Conservation (phyloP, 2,113 vertebrate genomes). For the Tursiops truncatus region DNA sequence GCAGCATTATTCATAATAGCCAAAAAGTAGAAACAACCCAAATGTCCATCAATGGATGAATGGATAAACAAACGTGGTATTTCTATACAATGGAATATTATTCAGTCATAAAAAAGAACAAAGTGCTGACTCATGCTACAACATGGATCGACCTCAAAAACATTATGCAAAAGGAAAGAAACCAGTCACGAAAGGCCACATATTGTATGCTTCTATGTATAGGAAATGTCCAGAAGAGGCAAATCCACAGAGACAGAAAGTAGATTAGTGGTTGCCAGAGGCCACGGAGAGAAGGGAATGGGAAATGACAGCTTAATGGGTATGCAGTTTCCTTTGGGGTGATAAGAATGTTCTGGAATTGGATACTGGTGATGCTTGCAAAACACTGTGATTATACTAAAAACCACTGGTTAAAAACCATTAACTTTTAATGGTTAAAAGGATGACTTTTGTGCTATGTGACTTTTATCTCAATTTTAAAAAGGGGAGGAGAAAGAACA, state of each 20-base stretch:
- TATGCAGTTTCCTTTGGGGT: background rate
- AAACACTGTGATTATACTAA: background rate
- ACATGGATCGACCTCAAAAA: background rate
- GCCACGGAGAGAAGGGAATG: no score
- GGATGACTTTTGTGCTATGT: background rate
- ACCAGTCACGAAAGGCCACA: background rate
- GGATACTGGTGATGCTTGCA: background rate
- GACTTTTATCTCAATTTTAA: background rate
- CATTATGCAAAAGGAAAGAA: background rate
- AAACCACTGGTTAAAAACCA: background rate
- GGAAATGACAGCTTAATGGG: background rate
- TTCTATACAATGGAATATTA: background rate
- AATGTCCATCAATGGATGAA: background rate
- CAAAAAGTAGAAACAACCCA: background rate
- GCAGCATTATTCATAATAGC: background rate
- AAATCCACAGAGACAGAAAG: background rate
- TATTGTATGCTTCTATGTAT: background rate
- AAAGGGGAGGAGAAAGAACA: background rate
- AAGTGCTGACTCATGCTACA: background rate
- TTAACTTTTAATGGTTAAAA: background rate
- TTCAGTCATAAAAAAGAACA: background rate
- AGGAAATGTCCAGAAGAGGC: background rate
- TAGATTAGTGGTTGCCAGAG: background rate
- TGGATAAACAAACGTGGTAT: background rate
- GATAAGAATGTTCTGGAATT: background rate